A percentile compares a stretch with the other conserved stretches of the same genome.
Conservation (phyloP, 2,888 invertebrate genomes). For the Creontiades dilutus region DNA sequence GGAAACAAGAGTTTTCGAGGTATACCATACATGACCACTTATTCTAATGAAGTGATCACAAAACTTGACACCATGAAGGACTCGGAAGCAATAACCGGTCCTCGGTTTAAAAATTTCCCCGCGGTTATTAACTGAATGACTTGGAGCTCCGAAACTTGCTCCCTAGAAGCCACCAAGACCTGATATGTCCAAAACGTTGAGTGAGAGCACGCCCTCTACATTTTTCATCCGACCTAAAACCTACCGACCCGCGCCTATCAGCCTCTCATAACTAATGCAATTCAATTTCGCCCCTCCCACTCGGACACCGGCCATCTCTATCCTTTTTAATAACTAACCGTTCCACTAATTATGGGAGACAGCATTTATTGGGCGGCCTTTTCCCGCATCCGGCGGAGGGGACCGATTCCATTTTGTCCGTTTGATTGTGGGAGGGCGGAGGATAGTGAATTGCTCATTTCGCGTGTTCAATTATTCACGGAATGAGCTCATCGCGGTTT, state of each 20-base stretch:
- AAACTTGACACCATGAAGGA: too few species aligned
- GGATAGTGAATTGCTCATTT: slow-evolving; percentile 17
- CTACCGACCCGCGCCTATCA: neutral
- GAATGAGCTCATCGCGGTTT: slow-evolving; percentile 10
- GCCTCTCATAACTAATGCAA: neutral
- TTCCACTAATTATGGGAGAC: slow-evolving; percentile 17
- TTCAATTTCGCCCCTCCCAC: neutral
- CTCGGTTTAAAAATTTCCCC: too few species aligned
- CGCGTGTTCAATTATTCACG: slow-evolving; percentile 13
- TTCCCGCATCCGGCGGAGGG: neutral
- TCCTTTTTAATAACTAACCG: slow-evolving; percentile 25
- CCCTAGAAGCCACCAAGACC: too few species aligned
- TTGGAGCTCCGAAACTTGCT: too few species aligned
- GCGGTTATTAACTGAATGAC: too few species aligned
- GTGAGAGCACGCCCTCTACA: neutral
- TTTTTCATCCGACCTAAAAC: neutral
- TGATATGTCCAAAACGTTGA: neutral
- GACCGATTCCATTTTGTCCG: slow-evolving; percentile 25
- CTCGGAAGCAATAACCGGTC: too few species aligned
- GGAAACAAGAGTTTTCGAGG: too few species aligned
- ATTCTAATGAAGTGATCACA: too few species aligned
- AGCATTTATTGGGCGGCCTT: slow-evolving; percentile 11
- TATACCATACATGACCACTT: too few species aligned
- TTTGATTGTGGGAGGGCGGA: slow-evolving; percentile 19
- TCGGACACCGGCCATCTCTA: neutral